These are phyloP conservation scores for Apamea sordens DNA, from an alignment of 2,888 invertebrate species.

Conservation along the genomic window DNA sequence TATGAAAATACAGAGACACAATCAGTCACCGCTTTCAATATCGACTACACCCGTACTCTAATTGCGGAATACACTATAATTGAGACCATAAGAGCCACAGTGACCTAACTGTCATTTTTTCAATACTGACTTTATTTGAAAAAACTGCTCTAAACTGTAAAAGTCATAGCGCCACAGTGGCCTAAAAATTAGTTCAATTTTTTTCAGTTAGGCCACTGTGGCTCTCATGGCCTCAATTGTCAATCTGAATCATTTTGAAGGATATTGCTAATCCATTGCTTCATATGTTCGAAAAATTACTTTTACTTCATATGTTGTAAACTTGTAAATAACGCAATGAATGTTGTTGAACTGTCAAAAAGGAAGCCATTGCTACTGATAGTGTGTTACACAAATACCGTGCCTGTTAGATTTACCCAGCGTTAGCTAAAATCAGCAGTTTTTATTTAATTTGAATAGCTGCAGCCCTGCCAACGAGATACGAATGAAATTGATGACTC, in stretches of 20 bases:
- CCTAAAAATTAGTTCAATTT: no score
- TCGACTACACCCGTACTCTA: not conserved
- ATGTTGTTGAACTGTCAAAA: not conserved
- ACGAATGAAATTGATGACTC: not conserved
- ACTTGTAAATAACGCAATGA: not conserved
- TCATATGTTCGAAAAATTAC: no score
- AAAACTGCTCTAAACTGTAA: no score
- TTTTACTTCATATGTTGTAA: not conserved
- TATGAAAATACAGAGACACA: not conserved
- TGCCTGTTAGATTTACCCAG: not conserved
- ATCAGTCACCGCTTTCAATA: not conserved
- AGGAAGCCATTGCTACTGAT: not conserved
- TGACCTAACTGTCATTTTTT: no score
- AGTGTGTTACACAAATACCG: not conserved
- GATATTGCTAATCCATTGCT: no score
- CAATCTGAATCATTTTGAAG: no score
- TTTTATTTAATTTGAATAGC: slow-evolving; percentile 5
- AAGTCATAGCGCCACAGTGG: no score
- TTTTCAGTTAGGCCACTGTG: no score
- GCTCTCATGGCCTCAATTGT: no score
- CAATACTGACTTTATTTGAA: no score
- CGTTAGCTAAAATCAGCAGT: not conserved
- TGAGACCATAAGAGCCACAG: no score
- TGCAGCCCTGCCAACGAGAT: slow-evolving; percentile 5
- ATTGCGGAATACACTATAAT: not conserved